Evolutionary conservation across 2,888 invertebrate species (phyloP), one percentile per base, ranked within the genome.

Genomic region (Melieria picta): DNA sequence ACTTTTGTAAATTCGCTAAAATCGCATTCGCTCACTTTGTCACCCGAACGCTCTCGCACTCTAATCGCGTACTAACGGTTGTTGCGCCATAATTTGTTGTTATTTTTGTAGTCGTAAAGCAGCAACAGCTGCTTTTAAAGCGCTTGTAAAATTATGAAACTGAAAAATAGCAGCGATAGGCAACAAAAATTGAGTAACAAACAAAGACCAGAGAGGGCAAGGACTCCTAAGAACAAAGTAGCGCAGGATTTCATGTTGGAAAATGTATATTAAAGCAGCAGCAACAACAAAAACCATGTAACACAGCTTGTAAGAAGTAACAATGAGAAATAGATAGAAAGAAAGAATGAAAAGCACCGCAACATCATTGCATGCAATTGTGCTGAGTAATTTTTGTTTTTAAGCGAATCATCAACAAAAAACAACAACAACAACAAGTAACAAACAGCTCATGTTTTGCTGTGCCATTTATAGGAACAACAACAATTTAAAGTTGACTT

Each of bases 121-220:
- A 65, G 45, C 52, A 65, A 48, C 70, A 70, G 43, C 65, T 70
- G 70, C 55, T 70, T 43, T 64, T 47, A n/a, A 57, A 58, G 42
- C 7, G 57, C 57, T 63, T 52, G n/a, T 52, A 57, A 58, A 69
- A 69, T 64, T 64, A 48, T 47, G 57, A 58, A 64, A 46, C 43
- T 7, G 5, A 62, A 13, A n/a, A 62, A 7, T 11, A 7, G 7
- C 46, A 9, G 47, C 4, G n/a, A 63, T 30, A 63, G 16, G 42
- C 30, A 7, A n/a, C n/a, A 11, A 63, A 4, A 4, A 9, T 6
- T 47, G 5, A 7, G 13, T 9, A 55, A 65, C 11, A 61, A 50
- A 67, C 30, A 30, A 48, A 67, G 3, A 16, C 0, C n/a, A 42
- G 43, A 5, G 48, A 9, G 10, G 7, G 13, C 16, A n/a, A 10